A percentile compares a stretch with the other conserved stretches of the same genome.
phyloP scores from a whole-genome alignment of 2,113 vertebrate genomes.

The Alethe diademata region DNA sequence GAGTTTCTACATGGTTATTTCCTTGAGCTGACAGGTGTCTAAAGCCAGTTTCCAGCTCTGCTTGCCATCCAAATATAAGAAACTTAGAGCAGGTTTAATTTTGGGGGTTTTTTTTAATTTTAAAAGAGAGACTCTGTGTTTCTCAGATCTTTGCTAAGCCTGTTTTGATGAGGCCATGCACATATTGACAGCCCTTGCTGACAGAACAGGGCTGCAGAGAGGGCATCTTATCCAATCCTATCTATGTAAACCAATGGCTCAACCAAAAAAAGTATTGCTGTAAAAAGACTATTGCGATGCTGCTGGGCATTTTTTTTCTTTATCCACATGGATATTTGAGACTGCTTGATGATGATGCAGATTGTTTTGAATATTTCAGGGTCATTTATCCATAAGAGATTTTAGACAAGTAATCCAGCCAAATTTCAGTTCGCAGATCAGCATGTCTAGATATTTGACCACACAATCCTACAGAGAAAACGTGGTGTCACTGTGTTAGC shows the following conservation, averaged over 20 bases:
- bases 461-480: background rate
- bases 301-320: background rate
- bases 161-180: background rate
- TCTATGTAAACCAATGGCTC: background rate
- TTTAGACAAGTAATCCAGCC: background rate
- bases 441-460: background rate
- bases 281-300: background rate
- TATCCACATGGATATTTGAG: background rate
- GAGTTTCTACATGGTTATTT: background rate
- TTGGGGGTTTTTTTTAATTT: background rate
- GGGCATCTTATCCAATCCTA: background rate
- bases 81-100: background rate
- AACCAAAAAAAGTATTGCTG: background rate
- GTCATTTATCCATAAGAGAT: background rate
- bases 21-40: conserved; percentile 22
- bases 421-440: background rate
- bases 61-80: background rate
- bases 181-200: background rate
- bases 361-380: background rate
- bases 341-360: background rate
- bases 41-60: background rate
- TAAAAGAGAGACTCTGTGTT: background rate
- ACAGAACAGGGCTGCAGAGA: background rate
- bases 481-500: background rate
- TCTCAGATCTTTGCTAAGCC: background rate